Base-by-base conservation (phyloP, 2,888 invertebrate species). In the Stenoptilia bipunctidactyla region DNA sequence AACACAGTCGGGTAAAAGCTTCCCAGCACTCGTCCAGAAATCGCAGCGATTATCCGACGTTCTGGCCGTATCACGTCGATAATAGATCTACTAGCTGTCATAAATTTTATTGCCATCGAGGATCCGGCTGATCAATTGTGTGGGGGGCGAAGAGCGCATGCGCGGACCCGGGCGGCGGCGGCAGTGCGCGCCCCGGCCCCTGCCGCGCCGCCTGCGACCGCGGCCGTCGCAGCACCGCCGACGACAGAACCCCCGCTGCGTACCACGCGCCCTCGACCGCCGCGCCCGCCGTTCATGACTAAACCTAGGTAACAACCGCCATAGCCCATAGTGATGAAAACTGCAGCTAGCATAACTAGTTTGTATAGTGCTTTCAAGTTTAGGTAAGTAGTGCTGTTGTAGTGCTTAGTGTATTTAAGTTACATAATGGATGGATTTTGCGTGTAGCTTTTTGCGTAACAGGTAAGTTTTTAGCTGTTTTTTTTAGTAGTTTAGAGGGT, bases 91-190 rank as follows among this genome's bases (percentile, higher is more conserved):
- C 73, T 72, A 70, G 58, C 68, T 72, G 71, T 77, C 75, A 76
- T 80, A 79, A 77, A 79, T 79, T 79, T 76, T 66, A 74, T 75
- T 72, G 74, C 74, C 73, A 74, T 75, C 72, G 70, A 59, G 74
- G 71, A 72, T 73, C 71, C 66, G 69, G 69, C 71, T 77, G 80
- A 79, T 79, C 79, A 79, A 79, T 79, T 67, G 52, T 54, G 49
- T 47, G 53, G 46, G 52, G 48, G 44, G 43, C 41, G 50, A 43
- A 43, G 46, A 34, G 48, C 43, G 40, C 27, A 42, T 42, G 38
- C 40, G 47, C 56, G 51, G 52, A 49, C 47, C 50, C 73, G 46
- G 66, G 66, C 65, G 66, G 62, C 66, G 66, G 66, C 75, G 72
- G 69, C 70, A 69, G 74, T 68, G 75, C 69, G 75, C 46, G 42